Conservation (phyloP, 1,140 invertebrate species). For the Cepaea nemoralis region DNA sequence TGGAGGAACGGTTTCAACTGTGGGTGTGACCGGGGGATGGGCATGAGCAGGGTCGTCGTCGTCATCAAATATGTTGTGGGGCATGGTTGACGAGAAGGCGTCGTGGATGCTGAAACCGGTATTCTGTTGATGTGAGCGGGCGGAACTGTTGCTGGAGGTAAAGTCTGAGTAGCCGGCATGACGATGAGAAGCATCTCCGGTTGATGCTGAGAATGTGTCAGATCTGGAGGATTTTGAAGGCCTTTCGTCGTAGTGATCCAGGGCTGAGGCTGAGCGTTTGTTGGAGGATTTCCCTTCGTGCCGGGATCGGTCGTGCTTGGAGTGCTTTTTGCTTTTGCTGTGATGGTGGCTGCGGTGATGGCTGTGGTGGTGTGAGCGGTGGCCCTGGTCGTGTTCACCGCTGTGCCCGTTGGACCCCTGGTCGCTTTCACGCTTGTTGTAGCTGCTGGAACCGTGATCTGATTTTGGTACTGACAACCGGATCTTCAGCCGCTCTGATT, state of each 20-base stretch:
- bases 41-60: constrained; percentile 24
- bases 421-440: constrained; percentile 9
- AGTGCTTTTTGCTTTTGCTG: constrained; percentile 30
- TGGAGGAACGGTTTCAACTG: not conserved
- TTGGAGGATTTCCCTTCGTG: constrained; percentile 35
- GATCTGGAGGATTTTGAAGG: constrained; percentile 14
- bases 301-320: constrained; percentile 18
- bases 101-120: constrained; percentile 40
- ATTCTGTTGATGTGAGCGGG: constrained; percentile 16
- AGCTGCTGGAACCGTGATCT: not conserved
- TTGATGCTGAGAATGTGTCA: not conserved
- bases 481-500: constrained; percentile 28
- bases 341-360: constrained; percentile 34
- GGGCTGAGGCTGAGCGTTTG: constrained; percentile 7
- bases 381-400: not conserved
- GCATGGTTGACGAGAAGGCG: constrained; percentile 38
- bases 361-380: constrained; percentile 17
- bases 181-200: not conserved
- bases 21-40: constrained; percentile 21
- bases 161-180: not conserved
- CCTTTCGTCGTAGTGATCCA: constrained; percentile 26
- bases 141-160: not conserved
- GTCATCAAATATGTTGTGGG: constrained; percentile 39
- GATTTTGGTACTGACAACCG: constrained; percentile 28
- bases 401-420: constrained; percentile 17